phyloP scores from a whole-genome alignment of 2,888 invertebrate species.

The Cremastobaeus sp. region DNA sequence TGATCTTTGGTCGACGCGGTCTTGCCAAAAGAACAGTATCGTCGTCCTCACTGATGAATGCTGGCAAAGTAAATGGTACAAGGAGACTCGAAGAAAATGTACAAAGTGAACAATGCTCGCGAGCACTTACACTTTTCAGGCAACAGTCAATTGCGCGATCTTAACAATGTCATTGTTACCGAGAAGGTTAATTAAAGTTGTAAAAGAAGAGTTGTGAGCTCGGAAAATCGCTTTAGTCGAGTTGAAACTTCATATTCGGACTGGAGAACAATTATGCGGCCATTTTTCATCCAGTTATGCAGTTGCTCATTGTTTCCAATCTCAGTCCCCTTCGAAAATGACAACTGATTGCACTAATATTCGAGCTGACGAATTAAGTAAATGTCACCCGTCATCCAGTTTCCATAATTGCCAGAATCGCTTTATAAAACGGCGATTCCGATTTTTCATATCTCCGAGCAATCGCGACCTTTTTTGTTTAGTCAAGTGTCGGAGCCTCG shows the following conservation, averaged over 20 bases:
- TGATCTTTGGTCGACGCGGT: slow-evolving; percentile 68
- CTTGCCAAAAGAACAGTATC: slow-evolving; percentile 57
- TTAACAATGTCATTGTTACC: slow-evolving; percentile 55
- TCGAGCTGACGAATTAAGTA: too few species aligned
- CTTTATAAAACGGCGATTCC: too few species aligned
- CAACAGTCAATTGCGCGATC: slow-evolving; percentile 58
- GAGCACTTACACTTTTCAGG: slow-evolving; percentile 39
- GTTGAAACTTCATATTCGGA: slow-evolving; percentile 28
- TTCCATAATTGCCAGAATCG: background rate
- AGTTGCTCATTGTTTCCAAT: slow-evolving; percentile 21
- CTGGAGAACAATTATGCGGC: slow-evolving; percentile 15
- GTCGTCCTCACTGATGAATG: slow-evolving; percentile 52
- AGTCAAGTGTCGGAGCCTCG: slow-evolving; percentile 12
- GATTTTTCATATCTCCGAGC: too few species aligned
- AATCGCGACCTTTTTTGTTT: slow-evolving; percentile 14
- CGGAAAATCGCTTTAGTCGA: slow-evolving; percentile 31
- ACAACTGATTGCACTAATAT: too few species aligned
- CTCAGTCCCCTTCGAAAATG: too few species aligned
- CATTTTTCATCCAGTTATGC: slow-evolving; percentile 22
- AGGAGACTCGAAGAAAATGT: slow-evolving; percentile 62
- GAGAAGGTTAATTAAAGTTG: slow-evolving; percentile 57
- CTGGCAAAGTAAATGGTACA: slow-evolving; percentile 65
- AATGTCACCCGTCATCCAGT: too few species aligned
- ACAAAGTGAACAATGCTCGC: slow-evolving; percentile 53
- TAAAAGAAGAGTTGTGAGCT: slow-evolving; percentile 25